Conservation (phyloP, 2,113 vertebrate species). For the Dipodomys stephensi region DNA sequence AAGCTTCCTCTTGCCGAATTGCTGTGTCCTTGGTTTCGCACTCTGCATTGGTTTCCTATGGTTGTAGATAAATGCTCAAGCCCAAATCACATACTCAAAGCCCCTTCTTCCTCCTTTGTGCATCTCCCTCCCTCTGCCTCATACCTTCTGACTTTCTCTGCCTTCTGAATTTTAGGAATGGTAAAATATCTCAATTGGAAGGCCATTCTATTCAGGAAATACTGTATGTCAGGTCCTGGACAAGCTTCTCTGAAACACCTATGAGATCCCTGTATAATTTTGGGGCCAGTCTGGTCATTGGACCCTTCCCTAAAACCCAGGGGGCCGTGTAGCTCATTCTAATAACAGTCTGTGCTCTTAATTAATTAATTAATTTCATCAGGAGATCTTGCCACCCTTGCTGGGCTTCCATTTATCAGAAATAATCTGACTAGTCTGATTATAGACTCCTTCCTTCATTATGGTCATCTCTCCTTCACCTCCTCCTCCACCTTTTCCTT, state of each 20-base stretch:
- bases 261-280: background rate
- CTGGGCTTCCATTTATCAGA: background rate
- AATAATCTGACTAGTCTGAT: background rate
- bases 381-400: background rate
- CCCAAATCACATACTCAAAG: background rate
- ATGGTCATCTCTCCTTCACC: too few species aligned
- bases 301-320: background rate
- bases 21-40: background rate
- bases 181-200: background rate
- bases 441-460: too few species aligned
- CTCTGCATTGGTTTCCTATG: background rate
- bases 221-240: background rate
- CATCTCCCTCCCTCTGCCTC: background rate
- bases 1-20: slow-evolving; percentile 13
- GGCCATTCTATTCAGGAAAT: background rate
- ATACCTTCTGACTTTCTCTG: background rate
- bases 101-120: too few species aligned
- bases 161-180: slow-evolving; percentile 8
- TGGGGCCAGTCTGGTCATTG: background rate
- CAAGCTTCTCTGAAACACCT: background rate
- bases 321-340: background rate
- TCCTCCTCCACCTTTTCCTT: too few species aligned
- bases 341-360: background rate
- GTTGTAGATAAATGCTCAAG: background rate
- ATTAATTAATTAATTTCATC: background rate